phyloP scores from a whole-genome alignment of 2,113 vertebrate species.

The Dascyllus trimaculatus region DNA sequence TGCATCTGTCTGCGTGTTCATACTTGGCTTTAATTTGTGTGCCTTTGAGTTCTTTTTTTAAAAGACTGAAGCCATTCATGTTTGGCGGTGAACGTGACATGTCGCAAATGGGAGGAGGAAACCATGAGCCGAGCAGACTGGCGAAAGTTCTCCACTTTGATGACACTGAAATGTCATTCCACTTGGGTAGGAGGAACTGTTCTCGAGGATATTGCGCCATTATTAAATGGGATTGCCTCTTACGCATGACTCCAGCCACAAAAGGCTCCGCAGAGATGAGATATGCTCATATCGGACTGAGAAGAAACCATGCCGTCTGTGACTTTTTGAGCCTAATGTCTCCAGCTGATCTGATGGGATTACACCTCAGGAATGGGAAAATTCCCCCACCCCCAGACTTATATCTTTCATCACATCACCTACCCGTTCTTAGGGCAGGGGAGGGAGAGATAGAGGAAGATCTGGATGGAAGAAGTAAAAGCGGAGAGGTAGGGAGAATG shows the following conservation, averaged over 20 bases:
- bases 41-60: conserved; percentile 12
- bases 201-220: conserved; percentile 1
- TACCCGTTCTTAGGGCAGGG: conserved; percentile 28
- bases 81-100: conserved; percentile 36
- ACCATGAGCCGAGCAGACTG: conserved; percentile 12
- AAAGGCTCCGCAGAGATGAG: conserved; percentile 10
- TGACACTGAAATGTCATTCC: conserved; percentile 66
- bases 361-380: conserved; percentile 46
- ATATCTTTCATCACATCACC: conserved; percentile 58
- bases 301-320: conserved; percentile 9
- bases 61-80: conserved; percentile 44
- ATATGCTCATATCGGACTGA: conserved; percentile 31
- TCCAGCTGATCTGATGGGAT: conserved; percentile 64
- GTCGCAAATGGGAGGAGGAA: conserved; percentile 44
- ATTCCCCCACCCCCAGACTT: conserved; percentile 38
- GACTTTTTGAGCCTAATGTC: conserved; percentile 47
- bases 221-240: conserved; percentile 40
- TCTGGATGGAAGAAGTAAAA: conserved; percentile 9
- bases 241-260: conserved; percentile 8
- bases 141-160: conserved; percentile 42
- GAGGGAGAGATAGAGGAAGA: conserved; percentile 27
- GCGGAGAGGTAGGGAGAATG: conserved; percentile 23
- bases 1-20: not conserved
- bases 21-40: not conserved
- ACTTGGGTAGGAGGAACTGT: not conserved